phyloP scores from a whole-genome alignment of 2,888 invertebrate species.

The Seira musarum region DNA sequence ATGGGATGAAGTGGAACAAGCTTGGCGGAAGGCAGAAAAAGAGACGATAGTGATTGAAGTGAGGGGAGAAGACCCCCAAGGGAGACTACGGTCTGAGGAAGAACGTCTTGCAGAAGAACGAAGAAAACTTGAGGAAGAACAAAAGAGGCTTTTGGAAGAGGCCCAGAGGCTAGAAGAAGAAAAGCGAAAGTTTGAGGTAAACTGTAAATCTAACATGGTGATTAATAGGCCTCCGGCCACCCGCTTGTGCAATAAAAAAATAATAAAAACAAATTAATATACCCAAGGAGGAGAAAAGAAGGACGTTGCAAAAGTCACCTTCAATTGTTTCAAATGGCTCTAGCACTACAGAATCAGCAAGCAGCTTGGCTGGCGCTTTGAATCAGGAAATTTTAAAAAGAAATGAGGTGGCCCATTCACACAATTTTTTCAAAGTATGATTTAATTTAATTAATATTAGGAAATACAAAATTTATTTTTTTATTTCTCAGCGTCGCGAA shows the following conservation, averaged over 20 bases:
- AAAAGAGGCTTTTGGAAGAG: slow-evolving; percentile 69
- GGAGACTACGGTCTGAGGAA: slow-evolving; percentile 66
- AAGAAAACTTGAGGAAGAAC: slow-evolving; percentile 70
- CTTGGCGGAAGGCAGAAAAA: slow-evolving; percentile 75
- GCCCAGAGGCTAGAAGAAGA: slow-evolving; percentile 70
- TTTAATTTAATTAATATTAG: too few species aligned
- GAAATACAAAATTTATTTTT: not conserved
- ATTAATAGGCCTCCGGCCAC: too few species aligned
- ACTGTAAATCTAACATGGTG: slow-evolving; percentile 14
- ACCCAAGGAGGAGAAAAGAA: slow-evolving; percentile 67
- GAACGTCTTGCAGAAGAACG: slow-evolving; percentile 70
- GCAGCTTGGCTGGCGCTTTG: slow-evolving; percentile 80
- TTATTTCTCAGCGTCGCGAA: slow-evolving; percentile 64
- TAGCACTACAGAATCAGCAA: slow-evolving; percentile 69
- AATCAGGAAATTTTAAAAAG: slow-evolving; percentile 81
- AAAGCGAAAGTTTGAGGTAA: slow-evolving; percentile 70
- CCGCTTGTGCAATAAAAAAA: not conserved
- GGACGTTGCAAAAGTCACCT: slow-evolving; percentile 61
- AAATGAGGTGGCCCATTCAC: slow-evolving; percentile 77
- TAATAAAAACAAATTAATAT: not conserved
- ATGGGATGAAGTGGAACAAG: slow-evolving; percentile 78
- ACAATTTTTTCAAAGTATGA: too few species aligned
- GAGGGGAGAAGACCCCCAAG: slow-evolving; percentile 60
- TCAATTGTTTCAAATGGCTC: slow-evolving; percentile 54
- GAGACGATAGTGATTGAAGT: slow-evolving; percentile 69